phyloP scores from a whole-genome alignment of 2,113 vertebrate species.

The Struthio camelus region DNA sequence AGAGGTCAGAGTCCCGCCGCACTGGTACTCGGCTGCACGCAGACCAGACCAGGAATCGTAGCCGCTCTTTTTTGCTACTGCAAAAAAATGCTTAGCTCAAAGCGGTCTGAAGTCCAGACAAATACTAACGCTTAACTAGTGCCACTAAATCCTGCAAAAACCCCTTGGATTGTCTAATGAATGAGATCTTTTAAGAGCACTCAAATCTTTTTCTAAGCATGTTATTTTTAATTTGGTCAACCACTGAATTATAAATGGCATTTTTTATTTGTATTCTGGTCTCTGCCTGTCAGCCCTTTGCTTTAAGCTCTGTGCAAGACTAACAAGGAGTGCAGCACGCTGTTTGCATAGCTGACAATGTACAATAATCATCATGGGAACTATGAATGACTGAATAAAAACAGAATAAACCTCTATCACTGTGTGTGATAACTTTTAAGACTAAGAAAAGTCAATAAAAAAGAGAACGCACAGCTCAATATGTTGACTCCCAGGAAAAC shows the following conservation, averaged over 20 bases:
- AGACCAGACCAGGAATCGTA: neutral
- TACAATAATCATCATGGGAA: conserved; percentile 10
- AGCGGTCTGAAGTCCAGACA: conserved; percentile 14
- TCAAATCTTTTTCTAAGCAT: neutral
- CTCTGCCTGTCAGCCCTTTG: neutral
- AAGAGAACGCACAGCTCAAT: neutral
- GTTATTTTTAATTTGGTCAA: neutral
- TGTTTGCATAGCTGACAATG: neutral
- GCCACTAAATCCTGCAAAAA: conserved; percentile 27
- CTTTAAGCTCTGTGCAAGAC: neutral
- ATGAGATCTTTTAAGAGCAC: neutral
- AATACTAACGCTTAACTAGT: neutral
- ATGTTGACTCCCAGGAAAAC: neutral
- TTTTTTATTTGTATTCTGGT: neutral
- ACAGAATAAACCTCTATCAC: conserved; percentile 23
- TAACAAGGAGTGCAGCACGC: neutral
- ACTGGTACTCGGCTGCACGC: neutral
- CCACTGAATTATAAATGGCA: neutral
- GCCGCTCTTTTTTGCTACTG: neutral
- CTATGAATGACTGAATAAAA: conserved; percentile 40
- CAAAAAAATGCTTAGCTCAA: neutral
- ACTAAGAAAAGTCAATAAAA: neutral
- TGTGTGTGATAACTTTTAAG: neutral
- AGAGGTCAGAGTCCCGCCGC: neutral
- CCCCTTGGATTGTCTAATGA: neutral